These are phyloP conservation scores for Hemibagrus guttatus DNA, from an alignment of 2,797 vertebrate genomes.

Conservation along the genomic window DNA sequence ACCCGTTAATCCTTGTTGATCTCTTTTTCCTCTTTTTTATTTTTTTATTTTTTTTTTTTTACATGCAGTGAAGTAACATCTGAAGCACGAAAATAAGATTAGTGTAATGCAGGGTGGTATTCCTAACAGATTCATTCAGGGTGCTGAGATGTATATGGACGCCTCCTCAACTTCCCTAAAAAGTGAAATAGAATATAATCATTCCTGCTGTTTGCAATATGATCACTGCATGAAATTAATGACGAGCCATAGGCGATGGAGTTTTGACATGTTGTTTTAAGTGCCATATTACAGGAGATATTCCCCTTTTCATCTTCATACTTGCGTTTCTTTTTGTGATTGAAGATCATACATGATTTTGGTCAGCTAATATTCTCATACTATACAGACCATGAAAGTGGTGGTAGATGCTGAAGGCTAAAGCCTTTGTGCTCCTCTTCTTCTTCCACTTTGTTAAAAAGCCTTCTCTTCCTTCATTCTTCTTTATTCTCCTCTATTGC, in stretches of 20 bases:
- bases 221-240: background rate
- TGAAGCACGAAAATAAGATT: conserved; percentile 24
- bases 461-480: background rate
- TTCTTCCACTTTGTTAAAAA: background rate
- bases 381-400: background rate
- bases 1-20: conserved; percentile 20
- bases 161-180: background rate
- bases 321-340: background rate
- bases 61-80: conserved; percentile 29
- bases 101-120: conserved; percentile 35
- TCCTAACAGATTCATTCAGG: conserved; percentile 39
- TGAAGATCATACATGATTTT: background rate
- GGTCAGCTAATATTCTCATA: background rate
- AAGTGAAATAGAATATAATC: background rate
- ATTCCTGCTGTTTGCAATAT: background rate
- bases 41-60: background rate
- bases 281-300: background rate
- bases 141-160: background rate
- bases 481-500: background rate
- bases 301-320: background rate
- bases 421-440: background rate
- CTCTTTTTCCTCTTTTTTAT: background rate
- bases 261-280: background rate
- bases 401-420: background rate
- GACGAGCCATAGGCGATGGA: background rate